phyloP scores from a whole-genome alignment of 1,140 invertebrate species.

The Magallana gigas region DNA sequence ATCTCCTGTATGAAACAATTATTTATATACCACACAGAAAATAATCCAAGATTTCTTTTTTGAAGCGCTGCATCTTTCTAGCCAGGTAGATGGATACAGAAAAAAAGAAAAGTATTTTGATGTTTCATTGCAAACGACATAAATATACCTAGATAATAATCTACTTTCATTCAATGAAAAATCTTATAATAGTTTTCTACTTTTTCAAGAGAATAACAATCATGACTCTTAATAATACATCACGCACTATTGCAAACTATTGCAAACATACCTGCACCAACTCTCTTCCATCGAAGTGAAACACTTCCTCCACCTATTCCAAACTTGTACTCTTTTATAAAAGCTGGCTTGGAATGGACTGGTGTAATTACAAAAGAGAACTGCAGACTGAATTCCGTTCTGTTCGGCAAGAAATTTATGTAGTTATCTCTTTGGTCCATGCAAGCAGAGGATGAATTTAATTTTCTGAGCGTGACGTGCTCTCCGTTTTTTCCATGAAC shows the following conservation, averaged over 20 bases:
- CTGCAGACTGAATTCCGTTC: background rate
- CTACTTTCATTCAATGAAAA: too few relatives aligned
- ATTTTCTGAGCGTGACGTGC: background rate
- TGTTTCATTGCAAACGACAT: too few relatives aligned
- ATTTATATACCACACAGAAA: too few relatives aligned
- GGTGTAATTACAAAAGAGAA: background rate
- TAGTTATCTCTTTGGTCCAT: background rate
- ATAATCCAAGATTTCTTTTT: too few relatives aligned
- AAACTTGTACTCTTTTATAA: slow-evolving; percentile 12
- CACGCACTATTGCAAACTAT: background rate
- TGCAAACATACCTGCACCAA: background rate
- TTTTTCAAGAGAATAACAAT: too few relatives aligned
- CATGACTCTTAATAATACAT: too few relatives aligned
- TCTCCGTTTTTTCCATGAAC: background rate
- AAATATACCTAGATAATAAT: too few relatives aligned
- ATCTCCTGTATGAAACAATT: too few relatives aligned
- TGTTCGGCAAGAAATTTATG: background rate
- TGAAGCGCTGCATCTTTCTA: too few relatives aligned
- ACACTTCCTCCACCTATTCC: background rate
- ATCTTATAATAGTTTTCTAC: too few relatives aligned
- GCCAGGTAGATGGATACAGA: too few relatives aligned
- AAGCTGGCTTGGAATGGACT: background rate
- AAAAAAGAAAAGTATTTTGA: too few relatives aligned
- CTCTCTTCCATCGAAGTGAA: background rate
- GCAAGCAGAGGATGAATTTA: background rate